Conservation (phyloP, 2,113 vertebrate genomes). For the Neolamprologus hecqui region DNA sequence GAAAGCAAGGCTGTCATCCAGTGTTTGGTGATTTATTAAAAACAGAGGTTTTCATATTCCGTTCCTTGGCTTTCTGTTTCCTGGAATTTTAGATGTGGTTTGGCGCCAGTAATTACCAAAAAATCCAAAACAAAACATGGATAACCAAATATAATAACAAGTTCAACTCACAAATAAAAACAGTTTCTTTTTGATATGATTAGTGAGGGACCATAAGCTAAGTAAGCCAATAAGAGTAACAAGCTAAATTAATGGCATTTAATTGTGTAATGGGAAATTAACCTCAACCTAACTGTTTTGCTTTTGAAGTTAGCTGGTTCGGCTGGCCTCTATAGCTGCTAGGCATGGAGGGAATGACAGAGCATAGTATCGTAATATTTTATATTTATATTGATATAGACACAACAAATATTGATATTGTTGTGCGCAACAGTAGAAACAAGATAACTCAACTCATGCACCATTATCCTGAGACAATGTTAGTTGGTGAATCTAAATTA, state of each 20-base stretch:
- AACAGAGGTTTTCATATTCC: background rate
- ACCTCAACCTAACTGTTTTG: background rate
- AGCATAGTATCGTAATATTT: background rate
- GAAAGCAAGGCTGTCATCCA: background rate
- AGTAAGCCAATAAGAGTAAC: background rate
- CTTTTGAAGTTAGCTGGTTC: background rate
- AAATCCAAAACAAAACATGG: accelerated
- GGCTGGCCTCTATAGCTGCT: background rate
- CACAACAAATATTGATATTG: background rate
- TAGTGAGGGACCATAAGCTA: background rate
- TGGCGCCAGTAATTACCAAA: background rate
- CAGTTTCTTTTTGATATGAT: background rate
- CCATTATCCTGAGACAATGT: background rate
- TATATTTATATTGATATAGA: background rate
- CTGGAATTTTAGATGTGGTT: background rate
- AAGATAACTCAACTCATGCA: background rate
- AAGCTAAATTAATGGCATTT: background rate
- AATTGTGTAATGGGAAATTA: background rate
- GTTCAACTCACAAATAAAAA: background rate
- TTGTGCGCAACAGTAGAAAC: background rate
- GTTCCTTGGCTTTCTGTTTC: background rate
- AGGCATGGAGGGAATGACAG: background rate
- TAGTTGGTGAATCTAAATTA: background rate
- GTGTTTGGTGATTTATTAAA: background rate
- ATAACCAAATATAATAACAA: background rate